These are phyloP conservation scores for Venturia canescens DNA, from an alignment of 1,140 invertebrate genomes.

Conservation along the genomic window DNA sequence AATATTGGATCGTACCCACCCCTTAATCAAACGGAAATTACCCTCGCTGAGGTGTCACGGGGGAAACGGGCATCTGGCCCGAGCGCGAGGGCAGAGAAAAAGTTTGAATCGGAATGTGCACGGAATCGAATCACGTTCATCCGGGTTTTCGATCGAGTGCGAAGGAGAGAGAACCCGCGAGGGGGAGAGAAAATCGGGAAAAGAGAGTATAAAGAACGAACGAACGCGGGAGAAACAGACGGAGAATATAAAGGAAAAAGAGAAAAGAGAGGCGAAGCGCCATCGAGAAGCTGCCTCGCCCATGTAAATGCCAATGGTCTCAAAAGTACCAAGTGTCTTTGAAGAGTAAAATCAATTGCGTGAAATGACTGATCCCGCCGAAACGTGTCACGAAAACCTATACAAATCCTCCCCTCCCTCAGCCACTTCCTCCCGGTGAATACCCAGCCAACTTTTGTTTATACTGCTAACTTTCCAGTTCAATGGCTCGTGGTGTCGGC, in stretches of 20 bases:
- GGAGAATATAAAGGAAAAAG: conserved; percentile 33
- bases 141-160: conserved; percentile 18
- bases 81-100: conserved; percentile 38
- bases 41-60: conserved; percentile 37
- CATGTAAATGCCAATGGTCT: conserved; percentile 39
- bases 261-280: conserved; percentile 33
- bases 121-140: conserved; percentile 39
- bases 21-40: conserved; percentile 44
- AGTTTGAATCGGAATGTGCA: conserved; percentile 40
- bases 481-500: conserved; percentile 23
- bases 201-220: neutral
- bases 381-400: conserved; percentile 19
- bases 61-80: conserved; percentile 4
- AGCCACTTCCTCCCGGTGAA: neutral
- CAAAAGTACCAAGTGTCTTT: conserved; percentile 27
- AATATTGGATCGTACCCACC: conserved; percentile 34
- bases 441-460: conserved; percentile 37
- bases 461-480: conserved; percentile 41
- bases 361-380: conserved; percentile 38
- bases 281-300: conserved; percentile 33
- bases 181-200: neutral
- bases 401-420: neutral
- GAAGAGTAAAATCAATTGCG: conserved; percentile 42
- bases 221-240: conserved; percentile 20
- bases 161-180: conserved; percentile 1